phyloP scores from a whole-genome alignment of 2,888 invertebrate species.

The Dione vanillae region DNA sequence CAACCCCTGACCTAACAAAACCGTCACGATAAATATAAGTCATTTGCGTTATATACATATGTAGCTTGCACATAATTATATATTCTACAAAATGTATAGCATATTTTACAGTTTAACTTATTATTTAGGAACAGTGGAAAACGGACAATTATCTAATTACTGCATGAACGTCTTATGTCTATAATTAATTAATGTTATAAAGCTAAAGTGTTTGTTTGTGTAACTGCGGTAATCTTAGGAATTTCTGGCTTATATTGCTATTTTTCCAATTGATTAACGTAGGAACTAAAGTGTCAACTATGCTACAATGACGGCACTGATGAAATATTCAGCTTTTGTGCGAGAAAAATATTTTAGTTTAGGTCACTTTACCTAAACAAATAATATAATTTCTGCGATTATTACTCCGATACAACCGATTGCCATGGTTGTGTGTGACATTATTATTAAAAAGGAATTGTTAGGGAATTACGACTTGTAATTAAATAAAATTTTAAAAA shows the following conservation, averaged over 20 bases:
- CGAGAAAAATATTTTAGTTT: too few relatives aligned
- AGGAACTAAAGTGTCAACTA: too few relatives aligned
- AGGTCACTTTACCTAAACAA: not conserved
- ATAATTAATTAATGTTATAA: too few relatives aligned
- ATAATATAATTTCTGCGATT: slow-evolving; percentile 6
- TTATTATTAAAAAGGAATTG: not conserved
- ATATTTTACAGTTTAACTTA: not conserved
- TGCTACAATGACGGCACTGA: too few relatives aligned
- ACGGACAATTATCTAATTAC: too few relatives aligned
- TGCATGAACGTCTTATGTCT: too few relatives aligned
- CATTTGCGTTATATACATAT: not conserved
- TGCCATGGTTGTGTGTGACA: slow-evolving; percentile 5
- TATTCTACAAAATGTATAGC: not conserved
- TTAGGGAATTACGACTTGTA: not conserved
- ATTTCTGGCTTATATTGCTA: too few relatives aligned
- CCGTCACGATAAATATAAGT: slow-evolving; percentile 18
- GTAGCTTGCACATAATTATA: not conserved
- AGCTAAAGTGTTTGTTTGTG: too few relatives aligned
- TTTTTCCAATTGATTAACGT: too few relatives aligned
- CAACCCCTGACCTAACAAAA: slow-evolving; percentile 19
- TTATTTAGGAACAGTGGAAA: not conserved
- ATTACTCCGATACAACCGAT: slow-evolving; percentile 13
- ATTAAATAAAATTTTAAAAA: slow-evolving; percentile 12
- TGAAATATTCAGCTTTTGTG: too few relatives aligned
- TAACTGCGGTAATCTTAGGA: too few relatives aligned